Evolutionary conservation across 2,888 invertebrate species (phyloP).

Genomic region (Luperina nickerlii): DNA sequence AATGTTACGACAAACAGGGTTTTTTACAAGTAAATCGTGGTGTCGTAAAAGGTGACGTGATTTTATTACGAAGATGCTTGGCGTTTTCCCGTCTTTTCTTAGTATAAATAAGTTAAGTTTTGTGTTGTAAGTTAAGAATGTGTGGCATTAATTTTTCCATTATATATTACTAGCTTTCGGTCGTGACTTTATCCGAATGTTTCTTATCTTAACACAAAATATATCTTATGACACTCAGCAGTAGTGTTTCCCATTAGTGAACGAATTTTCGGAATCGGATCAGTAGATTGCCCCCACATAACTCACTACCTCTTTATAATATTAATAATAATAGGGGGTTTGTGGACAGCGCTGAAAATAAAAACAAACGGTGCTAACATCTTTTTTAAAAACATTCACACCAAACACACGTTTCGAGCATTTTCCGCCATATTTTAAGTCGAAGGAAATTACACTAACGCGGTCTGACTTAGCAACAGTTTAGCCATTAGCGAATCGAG

Average conservation of each 20-base stretch:
- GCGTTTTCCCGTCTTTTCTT: not conserved
- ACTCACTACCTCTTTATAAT: not conserved
- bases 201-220: no score
- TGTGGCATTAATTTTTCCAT: not conserved
- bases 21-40: conserved; percentile 26
- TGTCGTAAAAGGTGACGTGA: conserved; percentile 13
- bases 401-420: conserved; percentile 5
- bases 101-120: not conserved
- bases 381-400: not conserved
- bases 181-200: no score
- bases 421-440: conserved; percentile 25
- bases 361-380: not conserved
- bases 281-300: not conserved
- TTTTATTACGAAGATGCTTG: conserved; percentile 14
- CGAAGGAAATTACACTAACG: conserved; percentile 48
- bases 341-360: not conserved
- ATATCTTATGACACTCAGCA: no score
- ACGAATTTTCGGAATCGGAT: not conserved
- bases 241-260: not conserved
- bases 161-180: not conserved
- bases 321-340: not conserved
- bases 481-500: conserved; percentile 49
- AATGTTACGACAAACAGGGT: conserved; percentile 36
- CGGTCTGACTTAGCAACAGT: conserved; percentile 44
- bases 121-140: no score